Base-by-base conservation (phyloP, 2,797 vertebrate species). In the Margarornis squamiger region DNA sequence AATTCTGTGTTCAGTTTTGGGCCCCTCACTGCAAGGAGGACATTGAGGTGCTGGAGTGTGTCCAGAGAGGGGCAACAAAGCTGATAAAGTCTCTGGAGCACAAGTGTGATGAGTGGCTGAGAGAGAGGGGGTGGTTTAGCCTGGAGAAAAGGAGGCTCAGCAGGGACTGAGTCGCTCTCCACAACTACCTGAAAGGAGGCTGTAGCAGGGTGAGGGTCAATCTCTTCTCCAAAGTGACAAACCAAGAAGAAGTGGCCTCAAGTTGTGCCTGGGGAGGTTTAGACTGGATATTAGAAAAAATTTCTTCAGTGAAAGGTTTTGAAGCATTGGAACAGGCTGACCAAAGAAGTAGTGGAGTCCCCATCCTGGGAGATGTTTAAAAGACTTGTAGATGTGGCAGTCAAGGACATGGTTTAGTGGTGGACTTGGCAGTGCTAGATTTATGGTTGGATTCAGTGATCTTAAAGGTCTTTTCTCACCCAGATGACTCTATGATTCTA, bases 1-100 rank as follows among this genome's bases (percentile, higher is more conserved):
- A 43, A 61, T 72, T 9, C 22, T 58, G 8, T 66, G 39, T 26
- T 36, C 27, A 26, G 5, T 66, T 82, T 5, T 49, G 46, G 8
- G 6, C 2, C 7, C 2, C 27, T 76, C 39, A 12, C 7, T 34
- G 1, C 2, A 10, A 10, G 34, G 38, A 2, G 16, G 52, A 27
- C 7, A 38, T 4, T 34, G 65, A 72, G 52, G 6, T 4, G 8
- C 17, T 77, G 54, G 17, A 11, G 7, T 2, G 32, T 27, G 36
- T 2, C 24, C 36, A 73, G 48, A 66, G 29, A 20, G 34, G 20
- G 23, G 3, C 24, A 72, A 0, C 6, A 5, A 7, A 55, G 29
- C 41, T 67, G 46, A 6, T 14, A 11, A 62, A 49, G 9, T 6
- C 6, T 61, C 17, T 45, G 41, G 24, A 61, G 36, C 41, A 67